These are phyloP conservation scores for Corella eumyota DNA, from an alignment of 23 tunicate genomes.

Conservation along the genomic window DNA sequence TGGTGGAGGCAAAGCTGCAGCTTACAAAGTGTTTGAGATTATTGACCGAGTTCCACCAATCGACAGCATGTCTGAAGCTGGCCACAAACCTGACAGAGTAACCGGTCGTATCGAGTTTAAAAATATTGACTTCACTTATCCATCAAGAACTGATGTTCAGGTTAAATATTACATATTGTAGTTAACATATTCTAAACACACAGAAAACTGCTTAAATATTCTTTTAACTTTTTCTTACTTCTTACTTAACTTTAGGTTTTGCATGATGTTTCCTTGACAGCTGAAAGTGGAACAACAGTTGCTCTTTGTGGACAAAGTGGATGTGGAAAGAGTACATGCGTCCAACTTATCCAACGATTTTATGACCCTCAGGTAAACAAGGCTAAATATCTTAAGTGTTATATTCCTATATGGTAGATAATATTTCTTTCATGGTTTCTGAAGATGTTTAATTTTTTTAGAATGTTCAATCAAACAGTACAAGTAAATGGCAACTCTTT, in stretches of 20 bases:
- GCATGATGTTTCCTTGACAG: slow-evolving; percentile 47
- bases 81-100: slow-evolving; percentile 78
- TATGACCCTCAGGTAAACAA: slow-evolving; percentile 68
- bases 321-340: slow-evolving; percentile 90
- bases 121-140: slow-evolving; percentile 86
- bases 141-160: slow-evolving; percentile 80
- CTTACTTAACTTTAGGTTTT: slow-evolving; percentile 38
- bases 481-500: no score
- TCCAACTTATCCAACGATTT: slow-evolving; percentile 86
- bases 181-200: no score
- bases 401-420: no score
- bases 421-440: no score
- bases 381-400: no score
- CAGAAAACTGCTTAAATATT: no score
- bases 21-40: slow-evolving; percentile 83
- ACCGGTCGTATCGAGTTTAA: slow-evolving; percentile 76
- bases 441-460: no score
- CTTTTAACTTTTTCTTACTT: no score
- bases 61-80: slow-evolving; percentile 65
- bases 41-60: slow-evolving; percentile 84
- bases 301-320: slow-evolving; percentile 97
- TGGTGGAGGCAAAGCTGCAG: slow-evolving; percentile 88
- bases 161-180: no score
- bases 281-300: slow-evolving; percentile 73
- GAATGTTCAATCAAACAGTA: no score